Conservation (phyloP, 2,888 invertebrate species). For the Eremobia ochroleuca region DNA sequence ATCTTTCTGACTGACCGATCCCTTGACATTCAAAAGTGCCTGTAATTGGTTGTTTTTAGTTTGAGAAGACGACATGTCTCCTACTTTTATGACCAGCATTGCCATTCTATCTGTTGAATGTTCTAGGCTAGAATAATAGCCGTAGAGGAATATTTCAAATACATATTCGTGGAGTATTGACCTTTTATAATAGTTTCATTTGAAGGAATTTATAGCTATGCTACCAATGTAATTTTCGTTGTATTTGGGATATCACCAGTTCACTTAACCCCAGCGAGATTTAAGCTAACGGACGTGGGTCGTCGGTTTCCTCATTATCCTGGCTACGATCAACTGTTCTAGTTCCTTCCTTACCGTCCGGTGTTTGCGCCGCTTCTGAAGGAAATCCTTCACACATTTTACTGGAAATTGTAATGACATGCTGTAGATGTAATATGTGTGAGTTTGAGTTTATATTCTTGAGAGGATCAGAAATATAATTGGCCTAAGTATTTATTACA, state of each 20-base stretch:
- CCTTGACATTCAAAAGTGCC: too few relatives aligned
- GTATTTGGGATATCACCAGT: constrained; percentile 19
- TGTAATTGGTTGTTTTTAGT: too few relatives aligned
- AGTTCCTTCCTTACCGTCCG: constrained; percentile 59
- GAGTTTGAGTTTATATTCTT: neutral
- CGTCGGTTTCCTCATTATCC: constrained; percentile 63
- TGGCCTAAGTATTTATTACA: too few relatives aligned
- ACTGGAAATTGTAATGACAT: constrained; percentile 18
- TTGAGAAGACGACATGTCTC: neutral
- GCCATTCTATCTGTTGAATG: neutral
- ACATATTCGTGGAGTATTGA: neutral
- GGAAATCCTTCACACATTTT: constrained; percentile 39
- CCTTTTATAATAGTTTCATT: neutral
- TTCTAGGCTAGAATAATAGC: neutral
- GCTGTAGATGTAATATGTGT: neutral
- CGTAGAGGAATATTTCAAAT: neutral
- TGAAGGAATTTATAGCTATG: neutral
- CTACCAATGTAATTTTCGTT: constrained; percentile 5
- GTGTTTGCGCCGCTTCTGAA: constrained; percentile 28
- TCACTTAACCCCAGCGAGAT: constrained; percentile 28
- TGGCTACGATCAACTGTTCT: constrained; percentile 38
- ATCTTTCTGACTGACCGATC: too few relatives aligned
- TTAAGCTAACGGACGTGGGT: constrained; percentile 48
- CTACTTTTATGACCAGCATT: neutral
- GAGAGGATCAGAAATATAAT: neutral